A percentile compares a stretch with the other conserved stretches of the same genome.
phyloP scores from a whole-genome alignment of 2,113 vertebrate genomes.

The Mustelus asterias region DNA sequence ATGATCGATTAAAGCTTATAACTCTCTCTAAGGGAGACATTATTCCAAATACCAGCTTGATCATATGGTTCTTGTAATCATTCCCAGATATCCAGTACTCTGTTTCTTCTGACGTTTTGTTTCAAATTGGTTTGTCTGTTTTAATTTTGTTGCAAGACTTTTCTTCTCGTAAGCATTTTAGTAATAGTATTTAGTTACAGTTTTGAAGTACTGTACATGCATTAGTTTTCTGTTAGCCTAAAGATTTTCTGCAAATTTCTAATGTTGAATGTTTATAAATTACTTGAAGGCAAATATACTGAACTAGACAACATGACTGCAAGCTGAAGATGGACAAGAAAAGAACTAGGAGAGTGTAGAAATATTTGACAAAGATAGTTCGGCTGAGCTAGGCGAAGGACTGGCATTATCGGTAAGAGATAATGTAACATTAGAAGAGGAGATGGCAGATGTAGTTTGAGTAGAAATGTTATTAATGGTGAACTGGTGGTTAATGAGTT shows the following conservation, averaged over 20 bases:
- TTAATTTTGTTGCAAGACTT: not conserved
- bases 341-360: conserved; percentile 3
- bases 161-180: not conserved
- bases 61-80: not conserved
- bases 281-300: conserved; percentile 16
- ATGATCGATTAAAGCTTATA: not conserved
- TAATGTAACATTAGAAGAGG: not conserved
- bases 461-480: not conserved
- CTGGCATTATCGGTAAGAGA: not conserved
- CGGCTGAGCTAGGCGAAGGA: not conserved
- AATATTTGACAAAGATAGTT: conserved; percentile 15
- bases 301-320: conserved; percentile 4
- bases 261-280: not conserved
- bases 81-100: not conserved
- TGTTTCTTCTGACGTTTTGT: not conserved
- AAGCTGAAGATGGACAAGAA: conserved; percentile 15
- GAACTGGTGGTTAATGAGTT: not conserved
- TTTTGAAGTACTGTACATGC: not conserved
- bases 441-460: not conserved
- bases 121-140: not conserved
- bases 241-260: not conserved
- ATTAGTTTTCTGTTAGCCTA: not conserved
- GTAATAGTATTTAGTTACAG: not conserved
- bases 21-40: not conserved
- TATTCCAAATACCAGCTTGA: not conserved